A percentile compares a stretch with the other conserved stretches of the same genome.
Conservation (phyloP, 2,888 invertebrate species). For the Ophion obscuratus region DNA sequence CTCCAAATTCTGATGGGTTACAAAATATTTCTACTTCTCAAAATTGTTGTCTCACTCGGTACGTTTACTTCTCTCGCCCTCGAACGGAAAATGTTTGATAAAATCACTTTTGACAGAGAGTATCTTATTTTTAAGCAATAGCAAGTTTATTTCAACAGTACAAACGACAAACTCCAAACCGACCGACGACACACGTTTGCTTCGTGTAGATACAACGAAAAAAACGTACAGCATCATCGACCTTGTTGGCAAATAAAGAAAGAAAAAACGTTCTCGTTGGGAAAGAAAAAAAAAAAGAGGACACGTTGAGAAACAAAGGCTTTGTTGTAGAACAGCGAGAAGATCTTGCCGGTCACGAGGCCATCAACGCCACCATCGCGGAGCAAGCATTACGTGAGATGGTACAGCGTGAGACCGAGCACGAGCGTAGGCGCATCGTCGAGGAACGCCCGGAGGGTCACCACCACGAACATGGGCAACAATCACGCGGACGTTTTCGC, state of each 20-base stretch:
- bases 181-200: too few relatives aligned
- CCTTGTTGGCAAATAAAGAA: too few relatives aligned
- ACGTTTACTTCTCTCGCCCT: not conserved
- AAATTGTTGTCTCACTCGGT: too few relatives aligned
- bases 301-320: slow-evolving; percentile 76
- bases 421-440: slow-evolving; percentile 71
- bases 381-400: slow-evolving; percentile 78
- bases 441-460: slow-evolving; percentile 74
- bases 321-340: slow-evolving; percentile 83
- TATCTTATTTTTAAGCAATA: not conserved
- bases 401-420: slow-evolving; percentile 75
- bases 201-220: too few relatives aligned
- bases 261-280: too few relatives aligned
- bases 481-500: slow-evolving; percentile 79
- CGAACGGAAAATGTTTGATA: too few relatives aligned
- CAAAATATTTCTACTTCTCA: too few relatives aligned
- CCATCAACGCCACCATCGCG: slow-evolving; percentile 69
- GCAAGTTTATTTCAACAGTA: not conserved
- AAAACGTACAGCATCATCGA: too few relatives aligned
- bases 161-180: too few relatives aligned
- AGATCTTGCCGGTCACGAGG: slow-evolving; percentile 73
- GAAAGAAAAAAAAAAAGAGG: not conserved
- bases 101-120: not conserved
- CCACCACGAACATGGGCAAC: slow-evolving; percentile 71
- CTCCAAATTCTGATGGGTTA: too few relatives aligned